A percentile compares a stretch with the other conserved stretches of the same genome.
Evolutionary conservation across 2,113 vertebrate species (phyloP).

Genomic region (Sporophila hypoxantha): DNA sequence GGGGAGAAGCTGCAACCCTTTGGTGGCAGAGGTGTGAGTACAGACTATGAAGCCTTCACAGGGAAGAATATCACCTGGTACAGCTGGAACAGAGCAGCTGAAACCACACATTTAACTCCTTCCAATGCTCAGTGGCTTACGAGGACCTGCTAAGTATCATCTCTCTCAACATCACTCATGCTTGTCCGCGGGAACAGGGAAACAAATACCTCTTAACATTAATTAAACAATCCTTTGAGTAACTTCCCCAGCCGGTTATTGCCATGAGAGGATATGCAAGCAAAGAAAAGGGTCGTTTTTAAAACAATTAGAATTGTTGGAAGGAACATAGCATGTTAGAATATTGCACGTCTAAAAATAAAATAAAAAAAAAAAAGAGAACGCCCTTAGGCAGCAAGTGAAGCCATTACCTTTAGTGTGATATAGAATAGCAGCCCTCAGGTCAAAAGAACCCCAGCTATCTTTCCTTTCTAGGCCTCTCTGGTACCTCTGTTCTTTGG

Average conservation of each 20-base stretch:
- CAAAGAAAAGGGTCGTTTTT: neutral
- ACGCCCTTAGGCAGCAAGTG: constrained; percentile 27
- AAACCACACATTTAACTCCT: neutral
- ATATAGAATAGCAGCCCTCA: constrained; percentile 95
- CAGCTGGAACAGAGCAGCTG: neutral
- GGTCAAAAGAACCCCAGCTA: constrained; percentile 89
- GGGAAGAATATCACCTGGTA: neutral
- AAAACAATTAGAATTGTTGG: neutral
- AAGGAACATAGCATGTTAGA: neutral
- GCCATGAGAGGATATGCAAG: neutral
- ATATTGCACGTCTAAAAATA: neutral
- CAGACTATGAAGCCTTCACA: neutral
- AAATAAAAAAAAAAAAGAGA: neutral
- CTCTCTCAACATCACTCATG: neutral
- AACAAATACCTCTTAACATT: neutral
- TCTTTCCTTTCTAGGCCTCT: constrained; percentile 87
- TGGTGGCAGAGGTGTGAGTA: neutral
- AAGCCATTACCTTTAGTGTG: constrained; percentile 93
- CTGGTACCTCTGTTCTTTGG: constrained; percentile 85
- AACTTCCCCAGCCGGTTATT: neutral
- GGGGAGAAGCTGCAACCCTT: constrained; percentile 15
- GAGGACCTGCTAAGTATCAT: neutral
- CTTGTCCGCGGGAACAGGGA: neutral
- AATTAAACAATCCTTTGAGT: neutral
- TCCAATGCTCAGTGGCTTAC: neutral